Percentiles rank a stretch among this genome's conserved stretches.
These are phyloP conservation scores for Spilosoma lubricipeda DNA, from an alignment of 2,888 invertebrate genomes.

Conservation along the genomic window DNA sequence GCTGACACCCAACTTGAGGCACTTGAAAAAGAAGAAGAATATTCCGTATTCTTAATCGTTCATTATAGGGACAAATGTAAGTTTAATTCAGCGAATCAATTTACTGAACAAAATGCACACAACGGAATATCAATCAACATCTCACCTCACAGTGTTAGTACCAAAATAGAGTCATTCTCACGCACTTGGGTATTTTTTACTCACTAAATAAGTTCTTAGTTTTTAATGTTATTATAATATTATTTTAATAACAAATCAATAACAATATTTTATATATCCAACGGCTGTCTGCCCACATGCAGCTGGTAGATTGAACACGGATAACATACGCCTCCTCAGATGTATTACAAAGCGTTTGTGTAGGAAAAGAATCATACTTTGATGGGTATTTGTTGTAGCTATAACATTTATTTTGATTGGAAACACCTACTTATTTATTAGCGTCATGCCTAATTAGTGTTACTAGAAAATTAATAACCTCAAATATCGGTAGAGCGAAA, in stretches of 20 bases:
- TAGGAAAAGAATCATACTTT: constrained; percentile 36
- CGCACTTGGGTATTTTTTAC: constrained; percentile 1
- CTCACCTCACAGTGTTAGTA: not conserved
- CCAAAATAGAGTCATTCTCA: not conserved
- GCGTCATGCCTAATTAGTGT: not conserved
- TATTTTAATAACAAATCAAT: constrained; percentile 64
- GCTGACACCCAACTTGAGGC: no score
- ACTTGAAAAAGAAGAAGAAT: no score
- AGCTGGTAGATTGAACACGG: constrained; percentile 48
- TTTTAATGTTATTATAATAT: constrained; percentile 48
- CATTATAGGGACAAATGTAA: no score
- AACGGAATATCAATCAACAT: no score
- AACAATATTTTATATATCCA: constrained; percentile 62
- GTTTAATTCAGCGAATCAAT: no score
- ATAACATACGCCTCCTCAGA: constrained; percentile 61
- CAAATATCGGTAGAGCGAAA: not conserved
- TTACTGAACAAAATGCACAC: no score
- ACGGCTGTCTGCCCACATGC: constrained; percentile 60
- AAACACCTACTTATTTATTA: constrained; percentile 5
- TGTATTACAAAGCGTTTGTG: constrained; percentile 42
- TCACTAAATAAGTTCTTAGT: constrained; percentile 34
- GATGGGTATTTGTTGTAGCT: constrained; percentile 36
- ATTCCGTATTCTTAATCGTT: no score
- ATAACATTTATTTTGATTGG: constrained; percentile 19
- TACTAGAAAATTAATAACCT: not conserved